These are phyloP conservation scores for Panopea generosa DNA, from an alignment of 2,888 invertebrate genomes.

Conservation along the genomic window DNA sequence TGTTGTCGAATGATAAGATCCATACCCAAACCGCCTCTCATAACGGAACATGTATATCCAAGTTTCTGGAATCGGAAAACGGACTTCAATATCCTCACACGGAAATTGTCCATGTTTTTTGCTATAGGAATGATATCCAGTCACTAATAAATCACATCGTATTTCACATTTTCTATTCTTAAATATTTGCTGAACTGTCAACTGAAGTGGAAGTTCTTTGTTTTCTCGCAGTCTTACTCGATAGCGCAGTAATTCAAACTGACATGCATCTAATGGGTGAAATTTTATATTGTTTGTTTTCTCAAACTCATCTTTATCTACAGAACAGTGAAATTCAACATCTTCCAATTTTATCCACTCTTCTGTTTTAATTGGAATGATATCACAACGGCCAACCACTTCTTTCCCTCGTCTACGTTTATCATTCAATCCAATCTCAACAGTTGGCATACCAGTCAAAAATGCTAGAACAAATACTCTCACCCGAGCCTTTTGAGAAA, in stretches of 20 bases:
- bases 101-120: constrained; percentile 94
- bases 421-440: constrained; percentile 99
- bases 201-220: constrained; percentile 97
- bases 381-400: constrained; percentile 99
- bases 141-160: constrained; percentile 97
- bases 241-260: constrained; percentile 98
- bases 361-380: constrained; percentile 96
- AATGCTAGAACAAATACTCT: constrained; percentile 98
- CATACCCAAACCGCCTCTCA: constrained; percentile 98
- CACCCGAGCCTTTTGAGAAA: constrained; percentile 95
- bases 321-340: constrained; percentile 97
- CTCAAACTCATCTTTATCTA: constrained; percentile 96
- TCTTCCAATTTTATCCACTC: constrained; percentile 99
- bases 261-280: constrained; percentile 98
- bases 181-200: constrained; percentile 92
- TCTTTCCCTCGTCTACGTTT: constrained; percentile 99
- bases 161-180: constrained; percentile 92
- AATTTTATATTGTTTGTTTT: constrained; percentile 85
- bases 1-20: constrained; percentile 97
- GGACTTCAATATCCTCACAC: constrained; percentile 93
- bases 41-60: constrained; percentile 99
- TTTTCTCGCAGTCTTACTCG: constrained; percentile 90
- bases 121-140: constrained; percentile 97
- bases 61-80: constrained; percentile 98
- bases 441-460: constrained; percentile 95